phyloP scores from a whole-genome alignment of 92 coral and sea anemone genomes.

The Scolanthus callimorphus region DNA sequence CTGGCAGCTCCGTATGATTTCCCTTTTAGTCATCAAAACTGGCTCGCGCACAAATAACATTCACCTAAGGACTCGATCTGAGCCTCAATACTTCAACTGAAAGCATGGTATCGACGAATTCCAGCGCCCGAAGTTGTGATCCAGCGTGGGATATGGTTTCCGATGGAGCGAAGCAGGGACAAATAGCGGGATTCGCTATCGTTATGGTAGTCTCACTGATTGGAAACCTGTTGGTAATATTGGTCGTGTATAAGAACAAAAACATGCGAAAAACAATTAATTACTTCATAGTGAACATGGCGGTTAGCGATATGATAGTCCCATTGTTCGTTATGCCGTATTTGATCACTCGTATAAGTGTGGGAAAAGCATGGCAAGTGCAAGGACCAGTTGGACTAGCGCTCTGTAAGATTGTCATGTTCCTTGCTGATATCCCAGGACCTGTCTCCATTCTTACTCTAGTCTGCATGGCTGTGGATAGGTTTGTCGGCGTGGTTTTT shows the following conservation, averaged over 20 bases:
- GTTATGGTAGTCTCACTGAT: slow-evolving; percentile 18
- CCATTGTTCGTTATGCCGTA: slow-evolving; percentile 25
- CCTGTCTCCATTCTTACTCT: slow-evolving; percentile 30
- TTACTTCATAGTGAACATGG: slow-evolving; percentile 38
- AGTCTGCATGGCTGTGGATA: slow-evolving; percentile 33
- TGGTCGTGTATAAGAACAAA: slow-evolving; percentile 42
- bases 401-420: slow-evolving; percentile 25
- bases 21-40: too few relatives aligned
- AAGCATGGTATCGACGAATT: too few relatives aligned
- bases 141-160: not conserved
- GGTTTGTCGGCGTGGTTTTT: slow-evolving; percentile 39
- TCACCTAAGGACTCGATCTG: too few relatives aligned
- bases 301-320: slow-evolving; percentile 23
- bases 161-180: slow-evolving; percentile 7
- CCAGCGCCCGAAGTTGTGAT: not conserved
- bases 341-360: slow-evolving; percentile 12
- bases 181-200: slow-evolving; percentile 22
- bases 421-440: slow-evolving; percentile 26
- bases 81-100: too few relatives aligned
- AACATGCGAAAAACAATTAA: slow-evolving; percentile 46
- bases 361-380: slow-evolving; percentile 1
- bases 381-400: slow-evolving; percentile 11
- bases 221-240: slow-evolving; percentile 30
- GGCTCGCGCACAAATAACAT: too few relatives aligned
- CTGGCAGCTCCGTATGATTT: too few relatives aligned